Evolutionary conservation across 2,888 invertebrate genomes (phyloP), one percentile per base, ranked within the genome.

Genomic region (Epiblema foenella): DNA sequence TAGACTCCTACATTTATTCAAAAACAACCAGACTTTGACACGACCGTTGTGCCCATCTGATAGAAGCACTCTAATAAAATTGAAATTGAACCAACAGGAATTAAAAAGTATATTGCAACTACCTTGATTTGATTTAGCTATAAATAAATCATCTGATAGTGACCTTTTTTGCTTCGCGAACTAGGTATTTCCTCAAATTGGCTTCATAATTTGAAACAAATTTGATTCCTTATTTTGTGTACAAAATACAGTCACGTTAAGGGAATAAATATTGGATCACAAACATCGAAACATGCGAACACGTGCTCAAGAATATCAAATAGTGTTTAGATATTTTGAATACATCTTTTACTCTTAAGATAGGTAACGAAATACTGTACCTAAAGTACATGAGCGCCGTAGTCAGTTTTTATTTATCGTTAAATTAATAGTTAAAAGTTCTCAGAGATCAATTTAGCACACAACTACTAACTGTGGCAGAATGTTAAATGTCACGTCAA

Each of bases 111-210:
- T 52, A 65, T 69, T 46, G 65, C 33, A 59, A 54, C 18, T 65
- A 65, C 52, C 52, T 51, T 60, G 51, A 57, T 71, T 67, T 56
- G 71, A 71, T 67, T 71, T 56, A 66, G 15, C 42, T 71, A 67
- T 56, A 71, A 52, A 66, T 59, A 71, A 39, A 67, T 56, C 49
- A 62, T 67, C 62, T 54, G 39, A 57, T 71, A 52, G 51, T 68
- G 39, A 58, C 37, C n/a, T n/a, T n/a, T n/a, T n/a, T n/a, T n/a
- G n/a, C n/a, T n/a, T n/a, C n/a, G n/a, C n/a, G n/a, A n/a, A n/a
- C n/a, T n/a, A n/a, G n/a, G n/a, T n/a, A 49, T 56, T 20, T 15
- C 20, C 57, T 58, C n/a, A 46, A 1, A 15, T 49, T 29, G 2
- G 62, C 17, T 62, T 29, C 12, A 29, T 62, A 49, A 18, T 18